phyloP scores from a whole-genome alignment of 2,888 invertebrate genomes.

The Pheosia gnoma region DNA sequence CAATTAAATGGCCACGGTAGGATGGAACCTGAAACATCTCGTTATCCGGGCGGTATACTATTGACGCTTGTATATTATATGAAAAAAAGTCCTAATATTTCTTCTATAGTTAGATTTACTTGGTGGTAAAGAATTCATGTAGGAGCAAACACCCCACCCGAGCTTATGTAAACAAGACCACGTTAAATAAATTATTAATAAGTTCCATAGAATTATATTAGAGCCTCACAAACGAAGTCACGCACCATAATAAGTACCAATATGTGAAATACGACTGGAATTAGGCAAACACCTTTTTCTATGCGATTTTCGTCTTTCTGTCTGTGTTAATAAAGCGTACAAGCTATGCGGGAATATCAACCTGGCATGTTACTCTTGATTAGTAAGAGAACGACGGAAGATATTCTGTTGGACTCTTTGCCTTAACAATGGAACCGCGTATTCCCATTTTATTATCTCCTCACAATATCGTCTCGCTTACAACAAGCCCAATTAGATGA shows the following conservation, averaged over 20 bases:
- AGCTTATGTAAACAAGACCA: too few relatives aligned
- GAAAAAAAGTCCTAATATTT: too few relatives aligned
- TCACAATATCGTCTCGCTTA: conserved; percentile 12
- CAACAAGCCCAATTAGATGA: conserved; percentile 24
- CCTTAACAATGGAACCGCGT: conserved; percentile 22
- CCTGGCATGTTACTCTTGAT: conserved; percentile 11
- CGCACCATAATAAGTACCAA: conserved; percentile 22
- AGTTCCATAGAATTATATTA: neutral
- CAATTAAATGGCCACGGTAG: too few relatives aligned
- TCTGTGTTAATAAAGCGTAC: conserved; percentile 8
- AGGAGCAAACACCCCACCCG: too few relatives aligned
- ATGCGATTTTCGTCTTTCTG: conserved; percentile 8
- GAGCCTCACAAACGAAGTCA: conserved; percentile 18
- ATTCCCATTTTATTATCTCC: conserved; percentile 22
- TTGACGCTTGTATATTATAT: too few relatives aligned
- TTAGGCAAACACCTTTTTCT: conserved; percentile 20
- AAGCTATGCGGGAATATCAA: conserved; percentile 16
- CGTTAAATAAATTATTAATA: neutral
- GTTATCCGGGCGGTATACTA: too few relatives aligned
- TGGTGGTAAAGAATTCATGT: too few relatives aligned
- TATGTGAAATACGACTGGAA: conserved; percentile 21
- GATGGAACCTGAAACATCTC: too few relatives aligned
- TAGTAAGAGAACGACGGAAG: conserved; percentile 22
- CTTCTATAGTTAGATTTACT: too few relatives aligned
- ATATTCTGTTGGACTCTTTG: conserved; percentile 22